Conservation (phyloP, 2,113 vertebrate genomes). For the Illadopsis cleaveri region DNA sequence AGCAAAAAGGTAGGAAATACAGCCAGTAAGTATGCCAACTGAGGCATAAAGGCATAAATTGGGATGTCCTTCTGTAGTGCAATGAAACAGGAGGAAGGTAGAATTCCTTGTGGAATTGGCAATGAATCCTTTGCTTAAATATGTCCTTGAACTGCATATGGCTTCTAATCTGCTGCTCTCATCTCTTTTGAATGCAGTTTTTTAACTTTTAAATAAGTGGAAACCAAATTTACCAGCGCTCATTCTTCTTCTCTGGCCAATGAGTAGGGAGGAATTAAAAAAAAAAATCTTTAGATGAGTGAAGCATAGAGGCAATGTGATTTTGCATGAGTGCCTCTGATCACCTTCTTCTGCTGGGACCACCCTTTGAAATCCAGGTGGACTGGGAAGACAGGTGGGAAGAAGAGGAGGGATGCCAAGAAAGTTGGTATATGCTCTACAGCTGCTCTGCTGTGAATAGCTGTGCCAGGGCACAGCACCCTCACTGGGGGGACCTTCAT, state of each 20-base stretch:
- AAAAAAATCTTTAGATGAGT: neutral
- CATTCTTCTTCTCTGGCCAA: neutral
- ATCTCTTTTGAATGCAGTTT: neutral
- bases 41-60: neutral
- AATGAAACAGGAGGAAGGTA: neutral
- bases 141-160: neutral
- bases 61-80: neutral
- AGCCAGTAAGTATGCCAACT: neutral
- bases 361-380: neutral
- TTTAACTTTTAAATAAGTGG: neutral
- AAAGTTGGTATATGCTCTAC: accelerated
- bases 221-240: neutral
- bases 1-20: neutral
- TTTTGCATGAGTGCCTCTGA: neutral
- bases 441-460: neutral
- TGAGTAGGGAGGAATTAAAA: neutral
- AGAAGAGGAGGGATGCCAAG: neutral
- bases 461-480: neutral
- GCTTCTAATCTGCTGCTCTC: neutral
- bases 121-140: neutral
- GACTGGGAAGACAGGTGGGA: neutral
- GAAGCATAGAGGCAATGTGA: neutral
- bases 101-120: neutral
- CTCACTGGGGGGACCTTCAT: neutral
- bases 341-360: neutral